Evolutionary conservation across 2,797 vertebrate species (phyloP), one percentile per base, ranked within the genome.

Genomic region (Gymnothorax reevesii): DNA sequence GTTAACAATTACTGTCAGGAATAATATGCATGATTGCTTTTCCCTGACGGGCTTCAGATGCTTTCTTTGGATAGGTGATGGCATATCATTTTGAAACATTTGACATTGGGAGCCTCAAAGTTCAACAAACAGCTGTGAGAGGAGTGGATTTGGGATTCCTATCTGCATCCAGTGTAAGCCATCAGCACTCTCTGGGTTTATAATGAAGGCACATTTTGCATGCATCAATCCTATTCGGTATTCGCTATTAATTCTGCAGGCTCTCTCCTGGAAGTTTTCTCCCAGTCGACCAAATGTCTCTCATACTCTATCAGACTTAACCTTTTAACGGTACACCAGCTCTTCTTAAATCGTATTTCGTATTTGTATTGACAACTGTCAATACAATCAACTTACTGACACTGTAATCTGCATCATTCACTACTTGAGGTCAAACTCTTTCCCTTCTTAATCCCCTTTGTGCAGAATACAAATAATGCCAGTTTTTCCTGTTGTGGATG

Each of bases 141-240:
- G 84, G 59, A 57, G 17, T 5, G 9, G 17, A 59, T 57, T 75
- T 57, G 57, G 77, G 85, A 86, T n/a, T 55, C 8, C 55, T 80
- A 54, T 55, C 20, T 22, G 52, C 52, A 22, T 55, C 20, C 77
- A 62, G 22, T 33, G 27, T n/a, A 64, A 86, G 52, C 77, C n/a
- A n/a, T 71, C 57, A 60, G 64, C 64, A 57, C 71, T 86, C 82
- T 49, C 25, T 62, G 27, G 52, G 54, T 10, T 82, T 83, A 82
- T 49, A 83, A 80, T 55, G 77, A 85, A 57, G 82, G 49, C 27
- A 25, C 79, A 82, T 69, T 82, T 60, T 64, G 77, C 80, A 59
- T 83, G 54, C 20, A 66, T 64, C 85, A 69, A 57, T 57, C 54
- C 27, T 54, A 7, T 17, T 69, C 15, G 49, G 57, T 64, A 60